Base-by-base conservation (phyloP, 2,797 vertebrate species). In the Bradypus variegatus region DNA sequence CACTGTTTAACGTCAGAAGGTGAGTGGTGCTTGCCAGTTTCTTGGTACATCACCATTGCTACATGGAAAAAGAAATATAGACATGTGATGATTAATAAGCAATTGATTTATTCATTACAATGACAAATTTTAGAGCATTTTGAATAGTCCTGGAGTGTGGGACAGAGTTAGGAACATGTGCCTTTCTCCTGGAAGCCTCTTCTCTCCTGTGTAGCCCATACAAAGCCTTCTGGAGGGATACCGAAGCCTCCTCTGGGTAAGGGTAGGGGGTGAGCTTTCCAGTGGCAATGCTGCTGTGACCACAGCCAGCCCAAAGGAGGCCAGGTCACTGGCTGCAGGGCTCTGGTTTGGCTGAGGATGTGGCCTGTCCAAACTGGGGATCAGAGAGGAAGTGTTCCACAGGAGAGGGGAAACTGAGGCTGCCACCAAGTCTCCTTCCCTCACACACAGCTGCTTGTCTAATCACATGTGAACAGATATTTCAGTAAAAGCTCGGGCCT, bases 21-120 rank as follows among this genome's bases (percentile, higher is more conserved):
- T 2, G 79, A 72, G 15, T 41, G 0, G 2, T 69, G 38, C 48
- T 65, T 5, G 3, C 88, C 67, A 38, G 81, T 86, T 67, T 82
- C 29, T 89, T 65, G 75, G 55, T 73, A 36, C 38, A 25, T 79
- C 72, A 12, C 29, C 88, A 21, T 79, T 60, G 53, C 73, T 5
- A n/a, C 58, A 1, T 48, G 31, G 55, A 82, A 53, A 92, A 94
- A 53, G 13, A 48, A 96, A 79, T 31, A 8, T 53, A 88, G 93
- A 21, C 0, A 3, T 25, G 76, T 86, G 70, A 53, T 81, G 93
- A 45, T 25, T 29, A 83, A 86, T 33, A 91, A 36, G 12, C 36
- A 75, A 48, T 79, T 27, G 10, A 27, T 79, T 48, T 0, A 62
- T 94, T 86, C 18, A 83, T 93, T 89, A 76, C 29, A 91, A 82